Conservation (phyloP, 2,888 invertebrate genomes). For the Idaea dimidiata region DNA sequence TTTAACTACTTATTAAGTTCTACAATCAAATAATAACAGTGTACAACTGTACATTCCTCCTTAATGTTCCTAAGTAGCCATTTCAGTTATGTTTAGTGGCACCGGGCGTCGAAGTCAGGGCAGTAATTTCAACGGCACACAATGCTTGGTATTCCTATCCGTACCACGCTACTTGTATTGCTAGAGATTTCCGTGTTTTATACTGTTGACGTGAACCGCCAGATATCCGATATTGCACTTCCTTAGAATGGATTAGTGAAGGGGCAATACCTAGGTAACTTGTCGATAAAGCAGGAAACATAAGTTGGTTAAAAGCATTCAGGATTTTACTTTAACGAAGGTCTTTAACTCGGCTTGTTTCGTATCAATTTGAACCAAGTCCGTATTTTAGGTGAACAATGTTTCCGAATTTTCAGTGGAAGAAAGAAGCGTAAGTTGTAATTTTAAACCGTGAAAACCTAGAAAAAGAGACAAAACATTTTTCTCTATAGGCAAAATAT, state of each 20-base stretch:
- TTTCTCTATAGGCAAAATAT: no score
- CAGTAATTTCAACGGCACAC: constrained; percentile 18
- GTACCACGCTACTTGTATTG: constrained; percentile 38
- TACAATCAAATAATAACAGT: neutral
- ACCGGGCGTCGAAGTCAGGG: neutral
- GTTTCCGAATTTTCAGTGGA: no score
- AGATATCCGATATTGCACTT: constrained; percentile 66
- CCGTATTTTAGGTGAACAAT: no score
- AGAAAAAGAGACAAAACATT: no score
- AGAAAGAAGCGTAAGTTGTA: no score
- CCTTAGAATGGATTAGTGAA: constrained; percentile 37
- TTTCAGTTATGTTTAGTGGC: neutral
- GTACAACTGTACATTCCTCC: neutral
- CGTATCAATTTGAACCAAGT: no score
- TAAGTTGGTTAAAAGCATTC: no score
- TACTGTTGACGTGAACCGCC: constrained; percentile 57
- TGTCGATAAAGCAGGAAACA: constrained; percentile 8
- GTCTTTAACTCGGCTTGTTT: no score
- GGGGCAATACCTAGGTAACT: constrained; percentile 6
- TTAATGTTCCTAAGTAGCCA: neutral
- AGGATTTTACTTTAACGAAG: no score
- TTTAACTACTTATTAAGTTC: neutral
- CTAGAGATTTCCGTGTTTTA: constrained; percentile 51
- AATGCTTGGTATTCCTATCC: constrained; percentile 32
- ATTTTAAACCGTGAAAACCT: no score